Evolutionary conservation across 2,797 vertebrate genomes (phyloP).

Genomic region (Smutsia temminckii): DNA sequence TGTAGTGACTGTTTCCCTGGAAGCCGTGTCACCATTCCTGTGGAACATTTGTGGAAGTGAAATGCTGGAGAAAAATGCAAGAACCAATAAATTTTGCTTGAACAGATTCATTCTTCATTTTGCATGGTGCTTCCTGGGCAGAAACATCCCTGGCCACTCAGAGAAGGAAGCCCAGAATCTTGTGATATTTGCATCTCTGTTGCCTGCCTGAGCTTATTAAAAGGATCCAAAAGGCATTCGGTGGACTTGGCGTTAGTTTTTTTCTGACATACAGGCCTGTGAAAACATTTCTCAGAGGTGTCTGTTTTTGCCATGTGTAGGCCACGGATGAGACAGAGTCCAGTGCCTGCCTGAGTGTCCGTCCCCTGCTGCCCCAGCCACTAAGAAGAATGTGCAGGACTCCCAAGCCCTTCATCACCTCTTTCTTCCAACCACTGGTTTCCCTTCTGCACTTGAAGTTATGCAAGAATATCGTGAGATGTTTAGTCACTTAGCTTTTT

Average conservation of each 20-base stretch:
- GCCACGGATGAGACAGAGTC: not conserved
- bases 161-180: not conserved
- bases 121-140: fast-evolving
- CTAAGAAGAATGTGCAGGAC: not conserved
- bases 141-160: fast-evolving
- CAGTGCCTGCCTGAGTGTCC: not conserved
- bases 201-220: not conserved
- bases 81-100: fast-evolving
- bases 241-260: not conserved
- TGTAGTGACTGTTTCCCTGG: not conserved
- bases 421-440: fast-evolving
- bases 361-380: not conserved
- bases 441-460: not conserved
- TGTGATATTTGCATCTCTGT: fast-evolving
- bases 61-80: not conserved
- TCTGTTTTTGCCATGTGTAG: not conserved
- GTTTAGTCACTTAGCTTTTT: fast-evolving
- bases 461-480: not conserved
- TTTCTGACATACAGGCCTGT: not conserved
- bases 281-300: not conserved
- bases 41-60: too few species aligned
- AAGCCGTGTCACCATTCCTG: fast-evolving
- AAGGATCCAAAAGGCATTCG: fast-evolving
- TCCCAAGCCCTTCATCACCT: fast-evolving
- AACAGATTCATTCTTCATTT: fast-evolving